Evolutionary conservation across 2,113 vertebrate genomes (phyloP).

Genomic region (Calcarius ornatus): DNA sequence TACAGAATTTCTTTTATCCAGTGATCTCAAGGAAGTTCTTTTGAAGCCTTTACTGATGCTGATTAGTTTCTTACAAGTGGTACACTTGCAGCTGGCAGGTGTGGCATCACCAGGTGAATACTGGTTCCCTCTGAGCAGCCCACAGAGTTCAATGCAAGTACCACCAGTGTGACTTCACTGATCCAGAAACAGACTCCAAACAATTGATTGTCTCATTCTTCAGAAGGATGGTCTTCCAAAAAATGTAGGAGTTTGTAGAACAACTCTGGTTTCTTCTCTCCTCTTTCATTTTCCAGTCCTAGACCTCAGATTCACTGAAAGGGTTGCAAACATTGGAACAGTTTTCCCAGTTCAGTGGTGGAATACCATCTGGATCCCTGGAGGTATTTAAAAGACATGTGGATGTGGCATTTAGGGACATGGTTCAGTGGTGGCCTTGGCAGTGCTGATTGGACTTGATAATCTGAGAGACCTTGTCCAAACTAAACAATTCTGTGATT

Average conservation of each 20-base stretch:
- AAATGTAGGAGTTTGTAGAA: background rate
- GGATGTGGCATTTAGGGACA: background rate
- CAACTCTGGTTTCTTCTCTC: background rate
- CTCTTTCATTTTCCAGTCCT: background rate
- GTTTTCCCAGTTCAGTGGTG: background rate
- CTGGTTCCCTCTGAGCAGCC: background rate
- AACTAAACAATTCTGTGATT: accelerated
- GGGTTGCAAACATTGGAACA: too few species aligned
- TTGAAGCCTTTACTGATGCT: background rate
- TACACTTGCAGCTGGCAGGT: background rate
- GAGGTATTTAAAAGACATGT: background rate
- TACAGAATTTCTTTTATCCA: background rate
- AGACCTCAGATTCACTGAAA: background rate
- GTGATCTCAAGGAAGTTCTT: background rate
- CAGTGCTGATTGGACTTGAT: background rate
- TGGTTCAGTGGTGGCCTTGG: background rate
- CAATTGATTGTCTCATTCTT: background rate
- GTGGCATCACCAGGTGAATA: background rate
- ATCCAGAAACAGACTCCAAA: background rate
- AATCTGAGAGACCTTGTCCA: background rate
- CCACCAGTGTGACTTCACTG: background rate
- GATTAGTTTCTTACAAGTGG: background rate
- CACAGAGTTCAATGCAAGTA: background rate
- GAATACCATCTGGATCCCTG: background rate
- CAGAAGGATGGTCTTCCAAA: background rate